Base-by-base conservation (phyloP, 1,140 invertebrate species). In the Akabosia matsudoensis region DNA sequence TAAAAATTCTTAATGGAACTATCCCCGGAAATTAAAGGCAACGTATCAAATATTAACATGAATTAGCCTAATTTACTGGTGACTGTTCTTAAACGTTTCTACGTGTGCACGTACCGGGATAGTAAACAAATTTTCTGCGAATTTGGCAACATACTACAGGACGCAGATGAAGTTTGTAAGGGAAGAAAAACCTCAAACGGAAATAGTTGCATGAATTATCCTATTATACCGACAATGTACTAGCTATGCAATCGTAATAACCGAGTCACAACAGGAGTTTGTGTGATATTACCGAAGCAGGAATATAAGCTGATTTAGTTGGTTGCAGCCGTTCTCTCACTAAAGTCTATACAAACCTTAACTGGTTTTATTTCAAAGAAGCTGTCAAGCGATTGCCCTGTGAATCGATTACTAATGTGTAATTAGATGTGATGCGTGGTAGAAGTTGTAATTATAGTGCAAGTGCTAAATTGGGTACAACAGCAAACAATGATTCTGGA, bases 151-250 rank as follows among this genome's bases (percentile, higher is more conserved):
- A 45, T n/a, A 45, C 37, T 45, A 10, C 18, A 45, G 18, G 7
- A 18, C 37, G 18, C 37, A 7, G 7, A 45, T 18, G 18, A 45
- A 18, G 37, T 45, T 10, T 45, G 37, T 45, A 45, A 45, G 7
- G 37, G 37, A 45, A 45, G 7, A 45, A 67, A 67, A 67, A 67
- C 7, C 61, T 22, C 7, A 67, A 67, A 67, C 31, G 30, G 31
- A 30, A 67, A 67, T 30, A 67, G 7, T 67, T 67, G 14, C 7
- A n/a, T 30, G 30, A 31, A 30, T 61, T 14, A 61, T 30, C 61
- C 61, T 30, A 67, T n/a, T n/a, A n/a, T n/a, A n/a, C n/a, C 61
- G 31, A 67, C 61, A 67, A 67, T 67, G 61, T 67, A 7, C 7
- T 30, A 67, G 7, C 10, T 10, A 22, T 67, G 54, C 30, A 10